phyloP scores from a whole-genome alignment of 2,113 vertebrate species.

The Phrynocephalus versicolor region DNA sequence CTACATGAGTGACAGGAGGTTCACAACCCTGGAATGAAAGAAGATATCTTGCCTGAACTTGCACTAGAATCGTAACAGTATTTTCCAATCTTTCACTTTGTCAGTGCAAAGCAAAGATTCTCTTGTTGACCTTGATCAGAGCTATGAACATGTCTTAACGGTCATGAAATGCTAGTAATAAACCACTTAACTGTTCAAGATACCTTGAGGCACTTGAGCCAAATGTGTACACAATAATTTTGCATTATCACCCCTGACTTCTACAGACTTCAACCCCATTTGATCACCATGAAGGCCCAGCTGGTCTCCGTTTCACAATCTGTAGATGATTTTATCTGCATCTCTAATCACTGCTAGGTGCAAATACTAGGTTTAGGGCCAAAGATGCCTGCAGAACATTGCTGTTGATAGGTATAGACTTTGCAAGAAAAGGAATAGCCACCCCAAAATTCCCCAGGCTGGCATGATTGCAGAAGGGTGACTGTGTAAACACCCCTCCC shows the following conservation, averaged over 20 bases:
- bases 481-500: too few species aligned
- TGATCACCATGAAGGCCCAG: not conserved
- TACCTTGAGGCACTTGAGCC: not conserved
- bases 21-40: not conserved
- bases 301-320: not conserved
- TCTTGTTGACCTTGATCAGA: not conserved
- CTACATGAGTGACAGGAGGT: accelerated
- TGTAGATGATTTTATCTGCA: not conserved
- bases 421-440: not conserved
- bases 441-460: not conserved
- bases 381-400: not conserved
- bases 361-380: not conserved
- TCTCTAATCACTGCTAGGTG: not conserved
- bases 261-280: not conserved
- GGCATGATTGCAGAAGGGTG: too few species aligned
- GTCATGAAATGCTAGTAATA: not conserved
- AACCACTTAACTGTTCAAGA: not conserved
- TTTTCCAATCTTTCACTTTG: not conserved
- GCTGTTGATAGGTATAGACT: not conserved
- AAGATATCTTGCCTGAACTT: slow-evolving; percentile 25
- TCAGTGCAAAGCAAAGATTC: not conserved
- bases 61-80: not conserved
- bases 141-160: not conserved
- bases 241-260: not conserved
- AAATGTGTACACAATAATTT: not conserved